A percentile compares a stretch with the other conserved stretches of the same genome.
Evolutionary conservation across 2,888 invertebrate genomes (phyloP).

Genomic region (Agrochola lychnidis): DNA sequence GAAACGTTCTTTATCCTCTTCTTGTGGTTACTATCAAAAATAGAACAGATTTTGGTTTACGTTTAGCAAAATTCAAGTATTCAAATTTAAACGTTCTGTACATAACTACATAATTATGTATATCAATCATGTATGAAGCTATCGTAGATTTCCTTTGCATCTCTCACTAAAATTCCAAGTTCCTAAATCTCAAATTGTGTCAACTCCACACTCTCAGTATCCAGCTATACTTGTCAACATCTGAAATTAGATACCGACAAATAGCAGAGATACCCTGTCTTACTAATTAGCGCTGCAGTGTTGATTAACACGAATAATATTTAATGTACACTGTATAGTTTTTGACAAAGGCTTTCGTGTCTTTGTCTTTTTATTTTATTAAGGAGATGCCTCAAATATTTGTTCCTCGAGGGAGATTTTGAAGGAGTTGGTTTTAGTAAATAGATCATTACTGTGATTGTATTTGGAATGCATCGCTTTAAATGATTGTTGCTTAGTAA

Average conservation of each 20-base stretch:
- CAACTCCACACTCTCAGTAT: slow-evolving; percentile 46
- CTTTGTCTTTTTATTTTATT: slow-evolving; percentile 29
- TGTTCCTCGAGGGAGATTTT: background rate
- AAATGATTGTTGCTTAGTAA: background rate
- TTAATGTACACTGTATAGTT: slow-evolving; percentile 52
- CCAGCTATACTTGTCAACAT: slow-evolving; percentile 67
- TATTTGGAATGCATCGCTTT: background rate
- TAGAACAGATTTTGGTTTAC: background rate
- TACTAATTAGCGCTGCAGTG: slow-evolving; percentile 72
- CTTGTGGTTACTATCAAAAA: background rate
- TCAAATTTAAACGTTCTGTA: background rate
- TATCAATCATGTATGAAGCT: background rate
- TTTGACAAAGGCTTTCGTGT: slow-evolving; percentile 49
- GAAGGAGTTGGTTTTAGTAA: slow-evolving; percentile 4
- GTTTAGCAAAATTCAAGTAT: background rate
- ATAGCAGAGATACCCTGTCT: slow-evolving; percentile 73
- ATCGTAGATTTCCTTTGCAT: background rate
- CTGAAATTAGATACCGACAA: slow-evolving; percentile 81
- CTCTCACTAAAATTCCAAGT: background rate
- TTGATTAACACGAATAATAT: slow-evolving; percentile 63
- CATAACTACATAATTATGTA: background rate
- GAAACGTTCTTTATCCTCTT: background rate
- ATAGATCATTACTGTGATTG: background rate
- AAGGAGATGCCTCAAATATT: slow-evolving; percentile 38
- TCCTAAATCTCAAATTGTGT: background rate